Conservation (phyloP, 2,113 vertebrate genomes). For the Narcine bancroftii region DNA sequence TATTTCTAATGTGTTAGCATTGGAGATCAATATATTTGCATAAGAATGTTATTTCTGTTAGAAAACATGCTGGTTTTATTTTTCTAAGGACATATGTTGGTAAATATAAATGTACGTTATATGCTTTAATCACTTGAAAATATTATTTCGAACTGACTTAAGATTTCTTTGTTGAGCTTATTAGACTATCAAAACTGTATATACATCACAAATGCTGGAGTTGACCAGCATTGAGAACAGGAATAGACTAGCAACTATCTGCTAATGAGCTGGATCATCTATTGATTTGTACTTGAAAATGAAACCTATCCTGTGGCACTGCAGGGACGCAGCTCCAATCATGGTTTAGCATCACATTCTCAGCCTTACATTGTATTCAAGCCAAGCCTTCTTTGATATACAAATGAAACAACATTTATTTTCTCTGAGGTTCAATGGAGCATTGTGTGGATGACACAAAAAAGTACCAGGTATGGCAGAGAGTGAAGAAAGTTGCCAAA, state of each 20-base stretch:
- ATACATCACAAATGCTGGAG: neutral
- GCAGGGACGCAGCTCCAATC: neutral
- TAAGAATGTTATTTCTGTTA: neutral
- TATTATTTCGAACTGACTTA: neutral
- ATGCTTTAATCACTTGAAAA: neutral
- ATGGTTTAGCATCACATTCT: neutral
- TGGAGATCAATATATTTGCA: neutral
- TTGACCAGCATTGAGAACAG: neutral
- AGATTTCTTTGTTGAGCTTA: neutral
- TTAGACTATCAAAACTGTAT: neutral
- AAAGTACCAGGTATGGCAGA: too few species aligned
- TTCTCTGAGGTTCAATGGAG: too few species aligned
- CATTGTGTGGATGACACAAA: too few species aligned
- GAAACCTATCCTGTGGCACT: neutral
- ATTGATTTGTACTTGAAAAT: neutral
- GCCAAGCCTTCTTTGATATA: neutral
- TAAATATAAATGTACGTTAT: slow-evolving; percentile 1
- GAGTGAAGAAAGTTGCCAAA: too few species aligned
- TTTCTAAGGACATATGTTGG: neutral
- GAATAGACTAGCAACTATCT: neutral
- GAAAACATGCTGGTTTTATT: slow-evolving; percentile 13
- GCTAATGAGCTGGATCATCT: neutral
- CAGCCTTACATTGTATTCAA: neutral
- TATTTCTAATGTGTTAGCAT: slow-evolving; percentile 12
- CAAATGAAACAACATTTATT: neutral